Conservation (phyloP, 92 coral and sea anemone genomes). For the Montipora capitata region DNA sequence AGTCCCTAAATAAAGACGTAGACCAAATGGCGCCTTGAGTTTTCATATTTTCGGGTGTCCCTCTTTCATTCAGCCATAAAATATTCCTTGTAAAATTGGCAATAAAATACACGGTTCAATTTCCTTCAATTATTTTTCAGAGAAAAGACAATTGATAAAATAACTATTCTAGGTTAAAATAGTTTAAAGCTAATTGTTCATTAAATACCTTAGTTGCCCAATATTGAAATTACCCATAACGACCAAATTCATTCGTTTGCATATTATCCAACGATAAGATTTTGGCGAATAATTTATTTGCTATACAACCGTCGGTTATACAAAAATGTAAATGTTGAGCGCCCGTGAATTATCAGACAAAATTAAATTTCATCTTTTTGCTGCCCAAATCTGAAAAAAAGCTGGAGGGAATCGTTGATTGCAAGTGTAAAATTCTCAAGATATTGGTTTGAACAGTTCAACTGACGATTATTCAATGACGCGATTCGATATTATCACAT, state of each 20-base stretch:
- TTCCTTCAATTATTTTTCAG: too few species aligned
- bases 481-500: slow-evolving; percentile 3
- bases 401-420: too few species aligned
- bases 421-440: neutral
- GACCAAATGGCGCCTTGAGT: neutral
- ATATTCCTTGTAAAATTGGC: neutral
- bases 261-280: too few species aligned
- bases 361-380: too few species aligned
- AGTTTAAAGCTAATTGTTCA: neutral
- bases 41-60: neutral
- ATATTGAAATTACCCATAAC: neutral
- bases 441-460: neutral
- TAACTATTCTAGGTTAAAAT: neutral
- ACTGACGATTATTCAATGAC: neutral
- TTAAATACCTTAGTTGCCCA: neutral
- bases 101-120: too few species aligned
- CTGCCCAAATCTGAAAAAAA: too few species aligned
- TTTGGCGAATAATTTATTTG: too few species aligned
- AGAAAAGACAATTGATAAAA: too few species aligned
- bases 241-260: neutral
- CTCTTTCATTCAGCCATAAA: neutral
- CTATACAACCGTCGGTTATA: too few species aligned
- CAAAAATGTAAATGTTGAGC: neutral
- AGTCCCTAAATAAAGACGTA: neutral
- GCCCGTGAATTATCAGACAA: neutral